Evolutionary conservation across 2,888 invertebrate species (phyloP).

Genomic region (Lycophotia porphyrea): DNA sequence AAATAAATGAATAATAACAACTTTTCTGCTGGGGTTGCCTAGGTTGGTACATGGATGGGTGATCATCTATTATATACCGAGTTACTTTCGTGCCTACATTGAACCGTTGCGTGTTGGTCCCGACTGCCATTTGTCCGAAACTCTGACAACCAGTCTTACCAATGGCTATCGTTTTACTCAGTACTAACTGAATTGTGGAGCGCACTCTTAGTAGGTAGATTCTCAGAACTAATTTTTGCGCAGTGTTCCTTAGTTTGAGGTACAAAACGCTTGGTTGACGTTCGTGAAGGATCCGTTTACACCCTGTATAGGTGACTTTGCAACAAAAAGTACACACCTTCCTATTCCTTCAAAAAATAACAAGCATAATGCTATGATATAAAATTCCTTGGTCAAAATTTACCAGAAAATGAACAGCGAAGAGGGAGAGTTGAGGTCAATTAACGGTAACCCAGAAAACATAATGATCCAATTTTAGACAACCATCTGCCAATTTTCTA

Average conservation of each 20-base stretch:
- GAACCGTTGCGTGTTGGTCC: background rate
- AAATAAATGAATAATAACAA: background rate
- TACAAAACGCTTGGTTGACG: too few relatives aligned
- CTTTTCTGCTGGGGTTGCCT: background rate
- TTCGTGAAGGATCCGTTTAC: background rate
- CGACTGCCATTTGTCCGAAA: background rate
- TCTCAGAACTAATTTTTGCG: background rate
- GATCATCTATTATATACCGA: background rate
- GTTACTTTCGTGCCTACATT: background rate
- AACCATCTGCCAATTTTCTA: background rate
- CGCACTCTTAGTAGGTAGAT: too few relatives aligned
- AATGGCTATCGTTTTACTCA: too few relatives aligned
- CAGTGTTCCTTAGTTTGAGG: background rate
- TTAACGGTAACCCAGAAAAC: background rate
- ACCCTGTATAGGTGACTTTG: background rate
- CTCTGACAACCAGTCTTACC: background rate
- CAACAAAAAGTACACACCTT: background rate
- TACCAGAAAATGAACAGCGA: background rate
- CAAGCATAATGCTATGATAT: background rate
- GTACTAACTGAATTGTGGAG: too few relatives aligned
- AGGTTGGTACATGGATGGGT: background rate
- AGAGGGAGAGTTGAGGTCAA: background rate
- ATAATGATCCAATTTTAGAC: background rate
- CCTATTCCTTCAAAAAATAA: background rate
- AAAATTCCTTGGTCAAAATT: background rate